Evolutionary conservation across 2,888 invertebrate genomes (phyloP), one percentile per base, ranked within the genome.

Genomic region (Andrena praecox): DNA sequence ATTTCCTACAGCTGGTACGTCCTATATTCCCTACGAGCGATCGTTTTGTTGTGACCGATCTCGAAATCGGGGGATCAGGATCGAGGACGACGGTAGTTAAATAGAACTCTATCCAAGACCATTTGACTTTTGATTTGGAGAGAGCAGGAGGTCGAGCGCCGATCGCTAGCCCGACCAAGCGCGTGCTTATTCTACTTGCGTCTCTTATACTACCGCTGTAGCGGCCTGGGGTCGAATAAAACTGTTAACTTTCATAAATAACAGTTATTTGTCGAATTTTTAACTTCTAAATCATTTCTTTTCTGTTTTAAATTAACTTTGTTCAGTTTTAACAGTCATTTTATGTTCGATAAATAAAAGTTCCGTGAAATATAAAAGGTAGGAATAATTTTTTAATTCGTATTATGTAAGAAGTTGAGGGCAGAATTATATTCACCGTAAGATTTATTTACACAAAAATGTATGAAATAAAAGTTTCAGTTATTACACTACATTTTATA

Each of bases 21-120:
- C 12, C n/a, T 42, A 54, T 42, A 20, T 73, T n/a, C 24, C 29
- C 1, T 27, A 0, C 16, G 35, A 6, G 16, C 24, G 42, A 10
- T 6, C n/a, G 33, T 33, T 50, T 29, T 35, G 12, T 54, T 56
- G 24, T 16, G 42, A 59, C 48, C 42, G 16, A 74, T 67, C 67
- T 42, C 56, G 16, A 56, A 33, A 67, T 31, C 31, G 7, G 12
- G 16, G 56, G 12, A 54, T 42, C 54, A 4, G 29, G 24, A 56
- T 24, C 31, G 7, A n/a, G 27, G 29, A 42, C 56, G 35, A 54
- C 16, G 24, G 31, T 29, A 20, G 27, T 48, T 42, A 54, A 54
- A 35, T 16, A 2, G n/a, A 33, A 6, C 24, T 42, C 29, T 24
- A 59, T 54, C 12, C 27, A 4, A 24, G 6, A 27, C 12, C 66